A percentile compares a stretch with the other conserved stretches of the same genome.
Conservation (phyloP, 2,888 invertebrate genomes). For the Kryphioiulus occultus region DNA sequence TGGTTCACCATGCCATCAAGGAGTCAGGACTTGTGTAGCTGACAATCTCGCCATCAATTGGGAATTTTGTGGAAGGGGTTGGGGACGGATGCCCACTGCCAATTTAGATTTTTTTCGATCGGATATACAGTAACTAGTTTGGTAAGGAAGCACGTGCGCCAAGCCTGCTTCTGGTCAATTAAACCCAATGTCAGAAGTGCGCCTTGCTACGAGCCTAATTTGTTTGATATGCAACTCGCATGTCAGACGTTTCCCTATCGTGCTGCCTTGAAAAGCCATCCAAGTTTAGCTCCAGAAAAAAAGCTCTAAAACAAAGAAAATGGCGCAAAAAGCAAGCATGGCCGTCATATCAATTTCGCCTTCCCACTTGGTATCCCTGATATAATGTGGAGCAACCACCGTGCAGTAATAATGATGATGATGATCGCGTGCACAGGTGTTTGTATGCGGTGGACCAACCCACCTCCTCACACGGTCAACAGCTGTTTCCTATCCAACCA, state of each 20-base stretch:
- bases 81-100: neutral
- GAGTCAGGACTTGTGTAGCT: too few relatives aligned
- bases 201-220: neutral
- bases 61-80: neutral
- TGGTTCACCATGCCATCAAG: too few relatives aligned
- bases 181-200: slow-evolving; percentile 16
- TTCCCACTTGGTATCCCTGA: neutral
- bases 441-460: slow-evolving; percentile 14
- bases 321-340: neutral
- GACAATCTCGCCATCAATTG: neutral
- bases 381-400: slow-evolving; percentile 23
- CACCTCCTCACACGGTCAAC: slow-evolving; percentile 17
- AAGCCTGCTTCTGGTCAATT: slow-evolving; percentile 4
- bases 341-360: neutral
- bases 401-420: neutral
- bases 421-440: slow-evolving; percentile 17
- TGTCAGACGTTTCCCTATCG: neutral
- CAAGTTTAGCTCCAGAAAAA: neutral
- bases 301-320: neutral
- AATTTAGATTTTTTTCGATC: neutral
- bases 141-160: slow-evolving; percentile 2
- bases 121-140: neutral
- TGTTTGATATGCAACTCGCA: slow-evolving; percentile 6
- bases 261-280: neutral
- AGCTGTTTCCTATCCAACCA: slow-evolving; percentile 12